A percentile compares a stretch with the other conserved stretches of the same genome.
Evolutionary conservation across 92 coral and sea anemone genomes (phyloP).

Genomic region (Porites rus): DNA sequence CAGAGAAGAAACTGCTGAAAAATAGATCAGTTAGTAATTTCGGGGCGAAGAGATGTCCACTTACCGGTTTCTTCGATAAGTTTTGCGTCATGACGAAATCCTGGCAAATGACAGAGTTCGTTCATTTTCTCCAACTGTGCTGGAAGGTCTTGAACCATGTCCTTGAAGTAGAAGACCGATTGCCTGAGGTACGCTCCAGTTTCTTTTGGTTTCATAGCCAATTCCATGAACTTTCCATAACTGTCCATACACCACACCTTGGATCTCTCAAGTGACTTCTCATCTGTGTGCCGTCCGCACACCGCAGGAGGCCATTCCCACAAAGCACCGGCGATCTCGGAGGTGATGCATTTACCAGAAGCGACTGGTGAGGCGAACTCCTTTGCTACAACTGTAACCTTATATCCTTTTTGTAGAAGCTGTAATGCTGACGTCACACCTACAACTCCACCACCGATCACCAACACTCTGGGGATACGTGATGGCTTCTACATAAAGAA

Average conservation of each 20-base stretch:
- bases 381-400: slow-evolving; percentile 45
- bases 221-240: slow-evolving; percentile 53
- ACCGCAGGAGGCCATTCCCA: slow-evolving; percentile 62
- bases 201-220: slow-evolving; percentile 56
- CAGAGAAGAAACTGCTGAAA: no score
- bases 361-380: slow-evolving; percentile 53
- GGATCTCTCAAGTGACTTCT: slow-evolving; percentile 49
- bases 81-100: slow-evolving; percentile 55
- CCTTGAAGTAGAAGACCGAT: slow-evolving; percentile 45
- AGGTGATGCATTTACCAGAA: slow-evolving; percentile 47
- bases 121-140: slow-evolving; percentile 44
- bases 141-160: slow-evolving; percentile 44
- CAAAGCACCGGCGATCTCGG: slow-evolving; percentile 57
- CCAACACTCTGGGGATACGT: slow-evolving; percentile 8
- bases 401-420: slow-evolving; percentile 37
- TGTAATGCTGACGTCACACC: slow-evolving; percentile 42
- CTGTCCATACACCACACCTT: slow-evolving; percentile 58
- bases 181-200: slow-evolving; percentile 57
- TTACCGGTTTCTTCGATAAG: slow-evolving; percentile 52
- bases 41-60: not conserved
- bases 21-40: no score
- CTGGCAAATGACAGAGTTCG: slow-evolving; percentile 47
- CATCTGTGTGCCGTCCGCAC: slow-evolving; percentile 52
- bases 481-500: slow-evolving; percentile 6
- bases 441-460: slow-evolving; percentile 46